These are phyloP conservation scores for Regulus satrapa DNA, from an alignment of 2,113 vertebrate genomes.

Conservation along the genomic window DNA sequence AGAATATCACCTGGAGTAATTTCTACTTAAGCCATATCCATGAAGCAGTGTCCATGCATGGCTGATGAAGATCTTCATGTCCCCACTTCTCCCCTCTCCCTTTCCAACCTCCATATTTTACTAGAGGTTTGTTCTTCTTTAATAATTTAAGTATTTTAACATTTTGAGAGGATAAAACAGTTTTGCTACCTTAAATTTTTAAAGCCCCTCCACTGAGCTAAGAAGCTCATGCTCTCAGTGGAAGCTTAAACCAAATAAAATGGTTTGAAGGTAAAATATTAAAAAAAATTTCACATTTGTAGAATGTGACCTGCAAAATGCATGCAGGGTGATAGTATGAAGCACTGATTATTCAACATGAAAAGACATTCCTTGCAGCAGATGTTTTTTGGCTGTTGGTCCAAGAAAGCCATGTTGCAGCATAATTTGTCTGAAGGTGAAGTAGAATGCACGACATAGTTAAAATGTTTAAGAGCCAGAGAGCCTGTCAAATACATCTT, in stretches of 20 bases:
- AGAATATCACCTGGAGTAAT: neutral
- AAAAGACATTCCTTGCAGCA: neutral
- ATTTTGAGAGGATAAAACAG: neutral
- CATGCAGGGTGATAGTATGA: neutral
- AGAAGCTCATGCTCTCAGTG: neutral
- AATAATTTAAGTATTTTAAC: neutral
- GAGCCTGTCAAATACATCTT: constrained; percentile 7
- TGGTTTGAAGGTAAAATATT: neutral
- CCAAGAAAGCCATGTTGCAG: neutral
- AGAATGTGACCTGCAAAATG: neutral
- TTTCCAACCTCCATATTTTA: neutral
- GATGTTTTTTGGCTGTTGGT: neutral
- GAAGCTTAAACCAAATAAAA: neutral
- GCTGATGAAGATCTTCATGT: neutral
- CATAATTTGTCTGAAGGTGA: neutral
- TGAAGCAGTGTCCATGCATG: neutral
- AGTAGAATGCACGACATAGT: neutral
- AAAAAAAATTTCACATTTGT: neutral
- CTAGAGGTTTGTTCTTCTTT: neutral
- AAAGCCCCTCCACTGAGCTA: neutral
- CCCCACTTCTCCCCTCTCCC: neutral
- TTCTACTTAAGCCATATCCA: neutral
- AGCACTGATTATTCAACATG: neutral
- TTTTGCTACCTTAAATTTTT: neutral
- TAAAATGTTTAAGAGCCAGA: neutral